Conservation (phyloP, 2,797 vertebrate genomes). For the Scomberomorus guttatus region DNA sequence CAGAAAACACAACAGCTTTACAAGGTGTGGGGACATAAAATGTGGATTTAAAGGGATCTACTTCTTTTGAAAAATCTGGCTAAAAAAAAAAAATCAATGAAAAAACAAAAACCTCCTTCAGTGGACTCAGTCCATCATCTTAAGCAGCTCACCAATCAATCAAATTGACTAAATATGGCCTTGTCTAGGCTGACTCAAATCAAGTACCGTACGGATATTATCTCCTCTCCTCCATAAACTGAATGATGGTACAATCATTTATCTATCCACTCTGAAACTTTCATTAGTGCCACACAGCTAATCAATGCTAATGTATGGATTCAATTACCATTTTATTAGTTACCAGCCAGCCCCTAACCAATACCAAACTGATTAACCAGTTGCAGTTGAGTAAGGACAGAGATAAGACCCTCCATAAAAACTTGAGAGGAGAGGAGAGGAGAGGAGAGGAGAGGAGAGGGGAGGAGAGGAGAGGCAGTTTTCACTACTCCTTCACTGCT, state of each 20-base stretch:
- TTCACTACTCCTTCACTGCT: not conserved
- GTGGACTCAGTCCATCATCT: not conserved
- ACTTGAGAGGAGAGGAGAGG: slow-evolving; percentile 1
- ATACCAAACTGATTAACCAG: slow-evolving; percentile 20
- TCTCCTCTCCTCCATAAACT: not conserved
- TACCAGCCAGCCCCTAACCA: not conserved
- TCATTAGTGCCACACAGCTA: slow-evolving; percentile 43
- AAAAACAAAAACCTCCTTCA: not conserved
- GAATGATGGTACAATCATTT: slow-evolving; percentile 11
- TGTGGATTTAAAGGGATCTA: not conserved
- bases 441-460: slow-evolving; percentile 1
- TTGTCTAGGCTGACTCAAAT: slow-evolving; percentile 2
- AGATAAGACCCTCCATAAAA: not conserved
- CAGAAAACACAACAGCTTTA: not conserved
- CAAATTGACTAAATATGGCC: slow-evolving; percentile 16
- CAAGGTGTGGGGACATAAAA: not conserved
- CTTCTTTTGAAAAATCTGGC: not conserved
- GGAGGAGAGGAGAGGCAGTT: slow-evolving; percentile 5
- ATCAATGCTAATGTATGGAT: slow-evolving; percentile 69
- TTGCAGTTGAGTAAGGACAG: slow-evolving; percentile 19
- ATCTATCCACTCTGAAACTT: slow-evolving; percentile 34
- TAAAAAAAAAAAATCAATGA: not conserved
- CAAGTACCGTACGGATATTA: slow-evolving; percentile 2
- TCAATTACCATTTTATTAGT: slow-evolving; percentile 54
- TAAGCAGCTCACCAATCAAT: slow-evolving; percentile 4